These are phyloP conservation scores for Metalampra italica DNA, from an alignment of 2,888 invertebrate species.

Conservation along the genomic window DNA sequence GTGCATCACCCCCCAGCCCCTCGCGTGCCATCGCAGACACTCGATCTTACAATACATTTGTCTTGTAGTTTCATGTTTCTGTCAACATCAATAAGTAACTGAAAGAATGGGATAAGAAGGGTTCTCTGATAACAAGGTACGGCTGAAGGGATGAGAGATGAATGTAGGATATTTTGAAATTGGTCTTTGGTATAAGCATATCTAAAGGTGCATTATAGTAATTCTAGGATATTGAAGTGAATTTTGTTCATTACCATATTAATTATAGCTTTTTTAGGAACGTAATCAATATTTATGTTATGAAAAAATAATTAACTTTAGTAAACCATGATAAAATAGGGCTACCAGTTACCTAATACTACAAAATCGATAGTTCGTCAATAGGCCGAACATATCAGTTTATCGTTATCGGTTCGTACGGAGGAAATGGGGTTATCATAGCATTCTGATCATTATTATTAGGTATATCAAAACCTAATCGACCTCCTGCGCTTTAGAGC, in stretches of 20 bases:
- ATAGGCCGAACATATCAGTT: neutral
- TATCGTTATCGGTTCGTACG: no score
- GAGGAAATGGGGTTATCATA: no score
- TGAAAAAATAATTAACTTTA: no score
- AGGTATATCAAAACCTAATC: no score
- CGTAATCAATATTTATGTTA: no score
- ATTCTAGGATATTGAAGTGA: no score
- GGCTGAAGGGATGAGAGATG: neutral
- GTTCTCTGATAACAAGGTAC: neutral
- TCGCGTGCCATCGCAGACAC: constrained; percentile 40
- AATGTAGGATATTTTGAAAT: no score
- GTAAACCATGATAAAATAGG: neutral
- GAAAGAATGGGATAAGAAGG: neutral
- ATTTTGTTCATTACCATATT: no score
- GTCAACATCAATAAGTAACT: neutral
- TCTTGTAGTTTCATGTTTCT: constrained; percentile 1
- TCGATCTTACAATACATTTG: constrained; percentile 41
- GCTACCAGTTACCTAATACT: neutral
- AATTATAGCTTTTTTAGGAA: neutral
- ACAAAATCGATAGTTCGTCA: neutral
- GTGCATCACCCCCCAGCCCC: constrained; percentile 43
- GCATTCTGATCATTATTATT: no score
- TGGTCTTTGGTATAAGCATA: no score
- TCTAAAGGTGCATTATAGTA: no score
- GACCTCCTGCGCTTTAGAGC: no score